These are phyloP conservation scores for Limenitis camilla DNA, from an alignment of 2,888 invertebrate species.

Conservation along the genomic window DNA sequence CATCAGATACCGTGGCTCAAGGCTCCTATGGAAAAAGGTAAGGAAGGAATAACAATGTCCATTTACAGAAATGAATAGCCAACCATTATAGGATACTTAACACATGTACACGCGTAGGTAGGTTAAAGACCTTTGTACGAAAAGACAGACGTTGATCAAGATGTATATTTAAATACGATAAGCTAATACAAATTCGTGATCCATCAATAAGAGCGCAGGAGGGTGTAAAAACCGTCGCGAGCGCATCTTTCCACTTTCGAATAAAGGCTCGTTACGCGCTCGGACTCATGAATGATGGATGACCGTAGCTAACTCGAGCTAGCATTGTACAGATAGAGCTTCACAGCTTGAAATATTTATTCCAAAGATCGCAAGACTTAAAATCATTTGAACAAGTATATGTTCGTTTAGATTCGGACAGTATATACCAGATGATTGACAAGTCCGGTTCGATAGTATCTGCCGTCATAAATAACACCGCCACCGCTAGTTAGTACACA, in stretches of 20 bases:
- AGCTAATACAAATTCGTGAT: constrained; percentile 55
- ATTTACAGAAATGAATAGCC: constrained; percentile 35
- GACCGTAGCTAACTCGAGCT: constrained; percentile 58
- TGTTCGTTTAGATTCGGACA: constrained; percentile 42
- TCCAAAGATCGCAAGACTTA: constrained; percentile 31
- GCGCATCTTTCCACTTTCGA: constrained; percentile 47
- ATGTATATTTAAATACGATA: constrained; percentile 38
- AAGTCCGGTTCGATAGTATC: constrained; percentile 69
- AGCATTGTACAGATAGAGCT: constrained; percentile 11
- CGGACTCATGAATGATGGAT: constrained; percentile 65
- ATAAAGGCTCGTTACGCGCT: constrained; percentile 70
- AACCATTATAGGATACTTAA: constrained; percentile 26
- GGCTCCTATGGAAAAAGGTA: constrained; percentile 40
- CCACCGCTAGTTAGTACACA: constrained; percentile 68
- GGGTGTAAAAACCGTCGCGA: constrained; percentile 53
- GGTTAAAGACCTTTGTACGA: constrained; percentile 33
- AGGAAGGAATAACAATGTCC: constrained; percentile 44
- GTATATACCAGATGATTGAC: constrained; percentile 58
- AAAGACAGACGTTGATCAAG: constrained; percentile 37
- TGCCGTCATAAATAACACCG: constrained; percentile 66
- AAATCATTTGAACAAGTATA: constrained; percentile 30
- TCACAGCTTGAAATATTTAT: constrained; percentile 29
- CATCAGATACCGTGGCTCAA: constrained; percentile 51
- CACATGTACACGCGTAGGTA: constrained; percentile 22
- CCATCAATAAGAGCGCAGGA: constrained; percentile 43